phyloP scores from a whole-genome alignment of 2,797 vertebrate species.

The Chaetodon trifasciatus region DNA sequence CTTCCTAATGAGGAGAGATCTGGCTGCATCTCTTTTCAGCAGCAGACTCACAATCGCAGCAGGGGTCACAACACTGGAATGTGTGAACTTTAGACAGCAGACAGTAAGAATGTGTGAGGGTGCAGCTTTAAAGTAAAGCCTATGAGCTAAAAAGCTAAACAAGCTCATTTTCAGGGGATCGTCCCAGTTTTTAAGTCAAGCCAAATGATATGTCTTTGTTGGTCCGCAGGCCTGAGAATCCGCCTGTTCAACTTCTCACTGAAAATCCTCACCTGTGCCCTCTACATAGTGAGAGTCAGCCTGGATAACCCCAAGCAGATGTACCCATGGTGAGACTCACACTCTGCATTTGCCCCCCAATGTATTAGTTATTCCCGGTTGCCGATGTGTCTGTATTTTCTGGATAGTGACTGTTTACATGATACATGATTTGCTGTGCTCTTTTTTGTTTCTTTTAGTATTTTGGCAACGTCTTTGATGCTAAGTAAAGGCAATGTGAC shows the following conservation, averaged over 20 bases:
- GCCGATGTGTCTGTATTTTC: not conserved
- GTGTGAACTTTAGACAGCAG: not conserved
- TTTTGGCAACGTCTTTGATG: not conserved
- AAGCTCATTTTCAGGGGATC: not conserved
- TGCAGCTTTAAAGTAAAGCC: not conserved
- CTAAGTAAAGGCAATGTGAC: not conserved
- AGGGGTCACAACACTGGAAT: not conserved
- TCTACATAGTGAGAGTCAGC: slow-evolving; percentile 88
- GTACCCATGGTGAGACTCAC: slow-evolving; percentile 63
- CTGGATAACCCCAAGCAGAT: slow-evolving; percentile 78
- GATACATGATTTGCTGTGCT: not conserved
- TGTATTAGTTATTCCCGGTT: too few species aligned
- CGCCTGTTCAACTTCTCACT: slow-evolving; percentile 90
- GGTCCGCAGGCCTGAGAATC: slow-evolving; percentile 86
- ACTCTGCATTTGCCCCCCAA: not conserved
- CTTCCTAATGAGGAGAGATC: not conserved
- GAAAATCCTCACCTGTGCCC: slow-evolving; percentile 89
- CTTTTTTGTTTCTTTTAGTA: not conserved
- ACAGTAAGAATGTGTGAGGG: not conserved
- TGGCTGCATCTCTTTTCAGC: not conserved
- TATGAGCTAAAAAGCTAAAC: not conserved
- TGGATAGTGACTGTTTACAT: not conserved
- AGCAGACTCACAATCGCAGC: not conserved
- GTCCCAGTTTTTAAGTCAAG: not conserved
- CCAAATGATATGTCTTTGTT: slow-evolving; percentile 9